phyloP scores from a whole-genome alignment of 2,113 vertebrate genomes.

The Peucedramus taeniatus region DNA sequence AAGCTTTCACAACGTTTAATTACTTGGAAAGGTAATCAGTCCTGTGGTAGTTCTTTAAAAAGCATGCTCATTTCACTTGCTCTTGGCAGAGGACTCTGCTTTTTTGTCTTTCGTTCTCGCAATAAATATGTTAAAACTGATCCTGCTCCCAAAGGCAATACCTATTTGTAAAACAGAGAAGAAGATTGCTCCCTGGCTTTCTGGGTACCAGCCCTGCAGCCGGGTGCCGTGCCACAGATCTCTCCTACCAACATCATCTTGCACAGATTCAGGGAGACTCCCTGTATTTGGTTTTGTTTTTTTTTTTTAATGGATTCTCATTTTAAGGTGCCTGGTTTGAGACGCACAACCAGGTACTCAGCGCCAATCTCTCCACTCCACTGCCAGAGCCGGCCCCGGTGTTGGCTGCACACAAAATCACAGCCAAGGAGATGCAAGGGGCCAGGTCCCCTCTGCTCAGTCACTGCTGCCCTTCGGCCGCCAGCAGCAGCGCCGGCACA shows the following conservation, averaged over 20 bases:
- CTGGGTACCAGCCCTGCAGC: not conserved
- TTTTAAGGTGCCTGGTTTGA: not conserved
- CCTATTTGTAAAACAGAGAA: slow-evolving; percentile 7
- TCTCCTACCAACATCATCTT: not conserved
- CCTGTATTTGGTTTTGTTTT: not conserved
- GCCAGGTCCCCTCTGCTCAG: not conserved
- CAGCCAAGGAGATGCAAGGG: not conserved
- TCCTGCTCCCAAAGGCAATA: slow-evolving; percentile 27
- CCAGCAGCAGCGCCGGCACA: fast-evolving
- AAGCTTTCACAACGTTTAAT: slow-evolving; percentile 71
- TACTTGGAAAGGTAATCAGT: slow-evolving; percentile 68
- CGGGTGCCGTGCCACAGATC: not conserved
- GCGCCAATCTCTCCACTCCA: not conserved
- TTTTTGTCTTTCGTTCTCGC: slow-evolving; percentile 33
- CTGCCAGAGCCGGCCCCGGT: not conserved
- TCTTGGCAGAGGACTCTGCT: slow-evolving; percentile 53
- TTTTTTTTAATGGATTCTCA: not conserved
- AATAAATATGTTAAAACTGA: slow-evolving; percentile 17
- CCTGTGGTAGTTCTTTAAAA: slow-evolving; percentile 53
- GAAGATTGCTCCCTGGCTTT: not conserved
- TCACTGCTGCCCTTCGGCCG: not conserved
- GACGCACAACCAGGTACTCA: not conserved
- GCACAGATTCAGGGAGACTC: not conserved
- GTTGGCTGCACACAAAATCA: not conserved
- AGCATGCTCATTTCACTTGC: slow-evolving; percentile 57